Evolutionary conservation across 2,888 invertebrate species (phyloP).

Genomic region (Caenorhabditis doughertyi): DNA sequence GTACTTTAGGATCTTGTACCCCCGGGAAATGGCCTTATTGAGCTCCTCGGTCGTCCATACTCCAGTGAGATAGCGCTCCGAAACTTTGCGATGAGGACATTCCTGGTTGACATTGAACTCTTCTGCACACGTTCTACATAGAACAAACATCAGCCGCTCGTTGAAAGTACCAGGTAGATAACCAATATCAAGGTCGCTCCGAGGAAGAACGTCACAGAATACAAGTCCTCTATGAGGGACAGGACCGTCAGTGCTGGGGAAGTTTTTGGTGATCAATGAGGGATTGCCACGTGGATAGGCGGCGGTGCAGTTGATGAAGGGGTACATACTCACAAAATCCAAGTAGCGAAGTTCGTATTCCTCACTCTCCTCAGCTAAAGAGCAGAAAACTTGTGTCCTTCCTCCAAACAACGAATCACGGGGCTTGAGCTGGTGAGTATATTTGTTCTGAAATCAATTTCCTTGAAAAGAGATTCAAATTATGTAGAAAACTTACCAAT

Average conservation of each 20-base stretch:
- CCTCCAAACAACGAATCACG: slow-evolving; percentile 16
- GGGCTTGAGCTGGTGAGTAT: neutral
- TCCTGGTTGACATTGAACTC: neutral
- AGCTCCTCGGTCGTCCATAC: slow-evolving; percentile 11
- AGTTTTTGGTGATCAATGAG: neutral
- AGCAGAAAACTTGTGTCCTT: slow-evolving; percentile 9
- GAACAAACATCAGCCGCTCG: neutral
- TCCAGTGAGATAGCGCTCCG: slow-evolving; percentile 4
- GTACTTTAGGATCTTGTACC: slow-evolving; percentile 7
- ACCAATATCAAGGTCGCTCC: neutral
- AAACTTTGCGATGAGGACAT: neutral
- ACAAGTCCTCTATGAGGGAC: neutral
- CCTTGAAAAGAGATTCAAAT: neutral
- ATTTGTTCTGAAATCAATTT: neutral
- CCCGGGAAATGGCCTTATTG: neutral
- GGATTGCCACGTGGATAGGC: slow-evolving; percentile 14
- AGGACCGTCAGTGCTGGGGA: neutral
- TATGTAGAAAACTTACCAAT: neutral
- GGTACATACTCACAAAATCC: slow-evolving; percentile 15
- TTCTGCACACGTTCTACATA: slow-evolving; percentile 9
- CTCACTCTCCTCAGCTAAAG: neutral
- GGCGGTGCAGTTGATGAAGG: neutral
- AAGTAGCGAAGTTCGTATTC: neutral
- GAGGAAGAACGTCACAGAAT: neutral
- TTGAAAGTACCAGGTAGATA: neutral